Evolutionary conservation across 1,140 invertebrate species (phyloP).

Genomic region (Araneus ventricosus): DNA sequence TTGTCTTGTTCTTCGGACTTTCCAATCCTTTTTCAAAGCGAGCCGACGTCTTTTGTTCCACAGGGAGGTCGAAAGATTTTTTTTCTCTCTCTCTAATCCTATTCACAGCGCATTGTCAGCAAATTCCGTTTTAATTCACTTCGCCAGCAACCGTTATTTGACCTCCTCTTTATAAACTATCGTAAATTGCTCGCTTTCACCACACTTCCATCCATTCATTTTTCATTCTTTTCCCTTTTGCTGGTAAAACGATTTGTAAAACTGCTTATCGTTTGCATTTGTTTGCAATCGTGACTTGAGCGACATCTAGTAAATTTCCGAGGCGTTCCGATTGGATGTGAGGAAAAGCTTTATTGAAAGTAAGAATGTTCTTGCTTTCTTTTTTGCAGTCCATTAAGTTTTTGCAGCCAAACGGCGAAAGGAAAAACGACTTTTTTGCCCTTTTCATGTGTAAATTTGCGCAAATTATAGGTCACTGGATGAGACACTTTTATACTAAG

Average conservation of each 20-base stretch:
- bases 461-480: background rate
- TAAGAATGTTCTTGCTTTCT: background rate
- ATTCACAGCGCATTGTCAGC: background rate
- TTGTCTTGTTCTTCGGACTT: background rate
- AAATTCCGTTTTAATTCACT: conserved; percentile 22
- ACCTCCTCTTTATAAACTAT: conserved; percentile 41
- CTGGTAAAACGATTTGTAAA: conserved; percentile 12
- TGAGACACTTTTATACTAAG: background rate
- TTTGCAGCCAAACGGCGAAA: background rate
- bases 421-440: background rate
- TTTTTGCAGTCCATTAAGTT: background rate
- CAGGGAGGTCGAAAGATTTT: background rate
- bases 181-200: conserved; percentile 49
- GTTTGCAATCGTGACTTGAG: background rate
- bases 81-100: background rate
- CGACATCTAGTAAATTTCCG: background rate
- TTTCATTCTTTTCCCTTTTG: background rate
- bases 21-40: conserved; percentile 21
- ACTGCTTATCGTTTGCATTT: conserved; percentile 46
- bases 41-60: background rate
- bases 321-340: background rate
- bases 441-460: background rate
- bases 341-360: background rate
- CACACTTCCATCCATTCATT: background rate
- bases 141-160: background rate